Percentiles rank a stretch among this genome's conserved stretches.
Conservation (phyloP, 2,797 vertebrate species). For the Enteromius paludinosus region DNA sequence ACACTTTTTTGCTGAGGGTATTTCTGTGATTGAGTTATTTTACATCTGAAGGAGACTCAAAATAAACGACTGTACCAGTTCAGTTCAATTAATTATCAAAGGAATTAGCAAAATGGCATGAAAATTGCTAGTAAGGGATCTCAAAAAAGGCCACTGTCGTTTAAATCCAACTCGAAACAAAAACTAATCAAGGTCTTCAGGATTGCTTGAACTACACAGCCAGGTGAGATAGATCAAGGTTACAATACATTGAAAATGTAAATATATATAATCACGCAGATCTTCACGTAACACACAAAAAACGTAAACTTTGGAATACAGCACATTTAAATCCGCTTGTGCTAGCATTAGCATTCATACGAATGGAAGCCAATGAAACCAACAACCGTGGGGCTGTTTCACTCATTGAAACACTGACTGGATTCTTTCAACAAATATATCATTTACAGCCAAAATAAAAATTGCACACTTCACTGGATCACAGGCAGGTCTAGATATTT, state of each 20-base stretch:
- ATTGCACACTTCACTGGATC: background rate
- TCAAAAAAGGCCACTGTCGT: background rate
- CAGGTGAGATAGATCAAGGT: background rate
- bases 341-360: background rate
- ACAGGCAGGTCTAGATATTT: conserved; percentile 1
- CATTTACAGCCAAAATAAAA: background rate
- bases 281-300: background rate
- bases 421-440: background rate
- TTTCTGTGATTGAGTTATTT: background rate
- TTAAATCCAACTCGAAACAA: background rate
- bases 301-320: background rate
- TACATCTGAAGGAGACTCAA: background rate
- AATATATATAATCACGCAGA: background rate
- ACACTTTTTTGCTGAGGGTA: background rate
- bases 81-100: background rate
- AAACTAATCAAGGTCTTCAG: background rate
- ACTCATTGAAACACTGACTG: background rate
- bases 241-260: background rate
- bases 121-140: background rate
- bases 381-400: background rate
- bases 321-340: background rate
- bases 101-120: background rate
- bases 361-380: background rate
- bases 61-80: background rate
- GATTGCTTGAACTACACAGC: background rate